These are phyloP conservation scores for Phalacrocorax brasilianus DNA, from an alignment of 2,113 vertebrate genomes.

Conservation along the genomic window DNA sequence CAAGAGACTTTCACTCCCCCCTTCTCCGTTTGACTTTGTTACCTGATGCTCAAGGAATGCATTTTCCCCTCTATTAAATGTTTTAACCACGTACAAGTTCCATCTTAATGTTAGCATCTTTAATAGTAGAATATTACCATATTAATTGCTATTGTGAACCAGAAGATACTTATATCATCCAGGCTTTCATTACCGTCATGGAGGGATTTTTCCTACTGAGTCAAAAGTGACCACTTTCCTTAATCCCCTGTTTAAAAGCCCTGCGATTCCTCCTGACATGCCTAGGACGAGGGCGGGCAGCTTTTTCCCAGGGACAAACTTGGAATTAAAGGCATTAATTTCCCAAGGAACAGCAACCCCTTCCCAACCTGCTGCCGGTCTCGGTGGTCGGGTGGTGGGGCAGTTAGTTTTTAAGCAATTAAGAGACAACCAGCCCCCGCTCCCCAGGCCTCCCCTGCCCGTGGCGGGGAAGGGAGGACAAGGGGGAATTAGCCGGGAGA, in stretches of 20 bases:
- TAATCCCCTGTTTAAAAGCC: conserved; percentile 71
- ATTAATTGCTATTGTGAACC: conserved; percentile 78
- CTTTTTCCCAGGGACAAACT: conserved; percentile 22
- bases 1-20: background rate
- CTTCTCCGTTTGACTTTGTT: conserved; percentile 58
- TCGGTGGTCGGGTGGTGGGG: background rate
- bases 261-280: conserved; percentile 45
- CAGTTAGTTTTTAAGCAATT: conserved; percentile 42
- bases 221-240: conserved; percentile 73
- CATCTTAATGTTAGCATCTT: conserved; percentile 74
- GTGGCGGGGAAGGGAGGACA: conserved; percentile 34
- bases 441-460: background rate
- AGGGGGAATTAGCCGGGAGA: conserved; percentile 51
- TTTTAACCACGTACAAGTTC: conserved; percentile 62
- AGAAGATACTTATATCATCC: conserved; percentile 74
- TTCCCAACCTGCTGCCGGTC: background rate
- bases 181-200: conserved; percentile 71
- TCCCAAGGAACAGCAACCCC: background rate
- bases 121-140: conserved; percentile 77
- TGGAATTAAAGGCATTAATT: conserved; percentile 22
- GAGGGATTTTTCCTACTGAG: conserved; percentile 72
- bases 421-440: background rate
- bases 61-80: conserved; percentile 69
- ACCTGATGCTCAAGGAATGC: conserved; percentile 62
- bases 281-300: background rate